Evolutionary conservation across 2,888 invertebrate species (phyloP).

Genomic region (Athetis lepigone): DNA sequence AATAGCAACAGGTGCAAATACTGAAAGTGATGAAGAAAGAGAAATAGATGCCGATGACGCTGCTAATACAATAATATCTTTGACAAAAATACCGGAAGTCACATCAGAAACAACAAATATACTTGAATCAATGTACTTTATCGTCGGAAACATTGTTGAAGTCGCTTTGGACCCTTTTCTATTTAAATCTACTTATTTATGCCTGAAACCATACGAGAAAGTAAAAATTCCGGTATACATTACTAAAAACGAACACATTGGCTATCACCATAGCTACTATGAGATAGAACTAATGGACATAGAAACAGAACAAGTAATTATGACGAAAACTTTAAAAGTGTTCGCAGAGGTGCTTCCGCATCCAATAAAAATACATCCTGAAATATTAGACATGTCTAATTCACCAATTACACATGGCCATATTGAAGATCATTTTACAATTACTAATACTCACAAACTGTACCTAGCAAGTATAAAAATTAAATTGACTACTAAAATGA

Average conservation of each 20-base stretch:
- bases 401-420: conserved; percentile 75
- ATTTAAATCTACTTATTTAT: conserved; percentile 74
- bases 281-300: conserved; percentile 74
- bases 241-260: conserved; percentile 76
- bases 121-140: conserved; percentile 61
- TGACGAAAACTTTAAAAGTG: conserved; percentile 73
- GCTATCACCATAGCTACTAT: conserved; percentile 80
- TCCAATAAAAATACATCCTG: conserved; percentile 78
- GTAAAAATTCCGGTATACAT: conserved; percentile 72
- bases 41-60: conserved; percentile 7
- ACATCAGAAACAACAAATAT: conserved; percentile 54
- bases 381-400: conserved; percentile 79
- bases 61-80: conserved; percentile 8
- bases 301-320: conserved; percentile 64
- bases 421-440: conserved; percentile 72
- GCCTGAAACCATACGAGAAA: conserved; percentile 68
- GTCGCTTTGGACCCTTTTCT: conserved; percentile 76
- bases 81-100: neutral
- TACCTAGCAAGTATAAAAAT: conserved; percentile 75
- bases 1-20: conserved; percentile 61
- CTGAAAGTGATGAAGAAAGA: conserved; percentile 68
- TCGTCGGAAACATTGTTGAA: conserved; percentile 72
- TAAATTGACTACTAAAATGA: conserved; percentile 78
- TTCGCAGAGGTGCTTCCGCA: conserved; percentile 79
- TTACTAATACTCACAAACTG: conserved; percentile 76